These are phyloP conservation scores for Ophioninae sp. DNA, from an alignment of 2,888 invertebrate species.

Conservation along the genomic window DNA sequence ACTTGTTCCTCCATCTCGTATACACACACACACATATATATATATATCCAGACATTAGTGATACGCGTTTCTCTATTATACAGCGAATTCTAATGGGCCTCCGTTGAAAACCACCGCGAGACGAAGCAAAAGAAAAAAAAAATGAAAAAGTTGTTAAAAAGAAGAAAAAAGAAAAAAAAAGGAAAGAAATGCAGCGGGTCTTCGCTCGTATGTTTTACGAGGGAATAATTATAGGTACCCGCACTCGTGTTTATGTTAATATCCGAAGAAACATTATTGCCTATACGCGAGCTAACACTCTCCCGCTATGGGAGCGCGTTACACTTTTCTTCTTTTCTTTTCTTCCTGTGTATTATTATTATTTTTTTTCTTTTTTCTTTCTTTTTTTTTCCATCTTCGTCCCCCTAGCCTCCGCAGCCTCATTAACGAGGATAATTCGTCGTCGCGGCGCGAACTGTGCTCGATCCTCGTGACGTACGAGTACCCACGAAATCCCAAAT, in stretches of 20 bases:
- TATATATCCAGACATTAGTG: constrained; percentile 23
- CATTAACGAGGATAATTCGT: constrained; percentile 33
- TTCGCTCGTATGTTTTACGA: constrained; percentile 52
- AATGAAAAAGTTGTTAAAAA: background rate
- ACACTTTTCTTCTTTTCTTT: constrained; percentile 2
- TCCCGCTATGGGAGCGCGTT: constrained; percentile 31
- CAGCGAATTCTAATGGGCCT: constrained; percentile 28
- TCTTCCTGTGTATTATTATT: background rate
- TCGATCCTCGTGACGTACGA: constrained; percentile 68
- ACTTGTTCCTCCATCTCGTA: background rate
- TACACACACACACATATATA: background rate
- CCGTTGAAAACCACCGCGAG: constrained; percentile 27
- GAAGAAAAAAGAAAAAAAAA: background rate
- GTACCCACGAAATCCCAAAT: constrained; percentile 55
- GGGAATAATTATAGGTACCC: constrained; percentile 58
- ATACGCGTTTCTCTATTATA: constrained; percentile 37
- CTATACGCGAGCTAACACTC: constrained; percentile 31
- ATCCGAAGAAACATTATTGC: constrained; percentile 46
- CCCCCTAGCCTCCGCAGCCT: background rate
- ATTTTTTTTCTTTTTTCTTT: constrained; percentile 9
- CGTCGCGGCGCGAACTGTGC: constrained; percentile 28
- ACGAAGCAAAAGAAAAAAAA: background rate
- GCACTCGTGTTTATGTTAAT: constrained; percentile 53
- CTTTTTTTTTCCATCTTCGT: no score
- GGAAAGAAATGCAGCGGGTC: constrained; percentile 32